Conservation (phyloP, 2,113 vertebrate species). For the Symphodus melops region DNA sequence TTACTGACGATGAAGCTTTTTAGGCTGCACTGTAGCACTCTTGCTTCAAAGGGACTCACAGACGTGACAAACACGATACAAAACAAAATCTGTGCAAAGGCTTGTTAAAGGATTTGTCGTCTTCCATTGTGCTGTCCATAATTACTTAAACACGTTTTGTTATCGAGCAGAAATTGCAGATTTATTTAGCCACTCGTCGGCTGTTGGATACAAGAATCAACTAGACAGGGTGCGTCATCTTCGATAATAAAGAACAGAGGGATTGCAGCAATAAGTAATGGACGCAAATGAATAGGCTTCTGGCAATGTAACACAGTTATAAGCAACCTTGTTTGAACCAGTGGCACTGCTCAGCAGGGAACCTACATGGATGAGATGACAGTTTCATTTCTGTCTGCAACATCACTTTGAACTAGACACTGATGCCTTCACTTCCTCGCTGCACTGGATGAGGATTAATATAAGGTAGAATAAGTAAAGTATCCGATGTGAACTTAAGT, state of each 20-base stretch:
- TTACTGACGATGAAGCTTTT: background rate
- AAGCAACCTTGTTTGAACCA: constrained; percentile 25
- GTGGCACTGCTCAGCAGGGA: background rate
- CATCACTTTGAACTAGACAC: constrained; percentile 27
- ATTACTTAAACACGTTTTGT: constrained; percentile 35
- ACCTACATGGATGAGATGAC: constrained; percentile 6
- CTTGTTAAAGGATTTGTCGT: constrained; percentile 9
- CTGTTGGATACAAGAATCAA: constrained; percentile 35
- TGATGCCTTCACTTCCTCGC: constrained; percentile 21
- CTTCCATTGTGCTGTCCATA: constrained; percentile 31
- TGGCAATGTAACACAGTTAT: constrained; percentile 15
- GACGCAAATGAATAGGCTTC: constrained; percentile 45
- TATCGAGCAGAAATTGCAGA: constrained; percentile 32
- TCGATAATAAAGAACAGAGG: constrained; percentile 32
- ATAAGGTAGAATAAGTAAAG: constrained; percentile 30
- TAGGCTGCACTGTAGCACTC: background rate
- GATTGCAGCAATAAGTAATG: constrained; percentile 46
- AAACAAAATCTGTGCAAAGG: constrained; percentile 33
- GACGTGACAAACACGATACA: constrained; percentile 34
- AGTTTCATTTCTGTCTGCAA: constrained; percentile 32
- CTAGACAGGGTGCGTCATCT: constrained; percentile 22
- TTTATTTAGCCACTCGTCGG: constrained; percentile 47
- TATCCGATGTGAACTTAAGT: constrained; percentile 38
- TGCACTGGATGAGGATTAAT: constrained; percentile 22
- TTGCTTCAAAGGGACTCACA: constrained; percentile 21